Evolutionary conservation across 2,113 vertebrate species (phyloP), one percentile per base, ranked within the genome.

Genomic region (Pollachius pollachius): DNA sequence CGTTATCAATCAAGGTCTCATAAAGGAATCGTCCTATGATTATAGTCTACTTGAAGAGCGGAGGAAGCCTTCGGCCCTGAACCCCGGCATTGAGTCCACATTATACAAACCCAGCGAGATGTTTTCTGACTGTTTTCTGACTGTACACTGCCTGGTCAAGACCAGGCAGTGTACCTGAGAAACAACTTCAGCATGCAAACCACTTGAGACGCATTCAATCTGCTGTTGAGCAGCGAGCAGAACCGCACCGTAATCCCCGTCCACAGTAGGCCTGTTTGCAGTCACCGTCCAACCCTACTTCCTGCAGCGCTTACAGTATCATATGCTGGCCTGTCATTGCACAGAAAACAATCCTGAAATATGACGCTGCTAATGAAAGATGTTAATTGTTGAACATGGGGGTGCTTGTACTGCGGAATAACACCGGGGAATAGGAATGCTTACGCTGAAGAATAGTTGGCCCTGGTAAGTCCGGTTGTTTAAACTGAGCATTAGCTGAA

Each of bases 21-120:
- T n/a, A 15, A 70, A 73, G 19, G 67, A 77, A 66, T 72, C 59
- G 64, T 80, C 64, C 71, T 87, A 41, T 85, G 81, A 90, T 87
- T 89, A 80, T 67, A 68, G 70, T 83, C 85, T 73, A 86, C 21
- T 23, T 1, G 21, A 23, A 82, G 75, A 83, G 76, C 76, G 75
- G 67, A 79, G 83, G 85, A 88, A 88, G 84, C 76, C 70, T 48
- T 4, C 52, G 75, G 73, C 65, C 67, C 79, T 65, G 75, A 83
- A 84, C 76, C 79, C 81, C 69, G n/a, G 84, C 75, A 87, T 89
- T 86, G 78, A 74, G 68, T 21, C 73, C 48, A 74, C 74, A 81
- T 86, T 79, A 83, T 85, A 84, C 78, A 84, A 89, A 87, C 84
- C 84, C 77, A 62, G 70, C 71, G 21, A 62, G 19, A 67, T 11